Percentiles rank a stretch among this genome's conserved stretches.
phyloP scores from a whole-genome alignment of 2,888 invertebrate genomes.

The Halictus ligatus region DNA sequence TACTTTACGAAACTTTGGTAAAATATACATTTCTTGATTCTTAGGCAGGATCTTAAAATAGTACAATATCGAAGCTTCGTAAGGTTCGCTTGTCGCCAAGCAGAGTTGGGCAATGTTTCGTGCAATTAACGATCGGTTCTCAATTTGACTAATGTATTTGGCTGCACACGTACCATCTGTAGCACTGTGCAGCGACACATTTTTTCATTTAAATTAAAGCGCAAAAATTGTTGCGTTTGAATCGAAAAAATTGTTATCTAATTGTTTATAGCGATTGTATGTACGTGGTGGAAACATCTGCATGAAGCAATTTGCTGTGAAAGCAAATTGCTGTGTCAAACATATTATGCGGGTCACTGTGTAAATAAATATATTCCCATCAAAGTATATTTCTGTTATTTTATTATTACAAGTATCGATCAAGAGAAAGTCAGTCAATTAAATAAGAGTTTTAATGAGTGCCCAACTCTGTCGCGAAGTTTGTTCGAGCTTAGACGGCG shows the following conservation, averaged over 20 bases:
- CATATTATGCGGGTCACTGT: neutral
- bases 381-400: neutral
- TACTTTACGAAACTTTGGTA: constrained; percentile 79
- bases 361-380: neutral
- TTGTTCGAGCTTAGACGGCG: constrained; percentile 45
- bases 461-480: constrained; percentile 4
- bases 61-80: constrained; percentile 60
- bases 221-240: neutral
- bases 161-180: neutral
- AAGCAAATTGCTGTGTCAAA: too few relatives aligned
- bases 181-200: neutral
- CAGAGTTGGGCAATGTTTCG: neutral
- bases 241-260: too few relatives aligned
- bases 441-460: neutral
- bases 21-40: constrained; percentile 73
- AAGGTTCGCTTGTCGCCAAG: constrained; percentile 29
- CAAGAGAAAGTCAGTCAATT: neutral
- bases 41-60: constrained; percentile 58
- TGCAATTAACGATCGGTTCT: neutral
- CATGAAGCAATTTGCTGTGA: neutral
- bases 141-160: neutral
- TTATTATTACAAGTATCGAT: neutral
- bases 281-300: neutral
- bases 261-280: neutral
- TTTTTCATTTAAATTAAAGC: neutral